These are phyloP conservation scores for Apodemus agrarius DNA, from an alignment of 2,797 vertebrate species.

Conservation along the genomic window DNA sequence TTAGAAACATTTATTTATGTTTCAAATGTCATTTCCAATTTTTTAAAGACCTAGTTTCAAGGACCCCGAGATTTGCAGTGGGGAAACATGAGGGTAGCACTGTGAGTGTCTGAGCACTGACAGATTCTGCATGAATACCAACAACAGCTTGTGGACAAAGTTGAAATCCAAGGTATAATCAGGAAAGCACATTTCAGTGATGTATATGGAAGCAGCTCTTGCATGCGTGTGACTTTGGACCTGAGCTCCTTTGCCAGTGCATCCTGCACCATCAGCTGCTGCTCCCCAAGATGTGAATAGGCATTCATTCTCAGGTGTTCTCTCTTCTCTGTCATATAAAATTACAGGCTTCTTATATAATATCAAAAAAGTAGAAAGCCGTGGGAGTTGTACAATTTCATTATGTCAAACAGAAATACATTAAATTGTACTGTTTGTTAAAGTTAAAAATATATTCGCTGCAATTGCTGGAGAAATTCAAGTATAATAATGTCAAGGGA, in stretches of 20 bases:
- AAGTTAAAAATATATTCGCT: constrained; percentile 81
- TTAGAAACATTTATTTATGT: constrained; percentile 73
- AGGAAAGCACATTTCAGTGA: constrained; percentile 65
- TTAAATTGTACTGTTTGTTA: constrained; percentile 80
- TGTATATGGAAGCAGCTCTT: constrained; percentile 62
- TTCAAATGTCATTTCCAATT: constrained; percentile 68
- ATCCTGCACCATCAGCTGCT: constrained; percentile 66
- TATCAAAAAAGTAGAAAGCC: constrained; percentile 79
- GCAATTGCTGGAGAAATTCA: constrained; percentile 73
- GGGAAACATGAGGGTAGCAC: constrained; percentile 6
- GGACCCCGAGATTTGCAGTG: constrained; percentile 54
- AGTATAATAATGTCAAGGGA: constrained; percentile 79
- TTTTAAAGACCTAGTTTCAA: constrained; percentile 55
- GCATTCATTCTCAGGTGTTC: constrained; percentile 80
- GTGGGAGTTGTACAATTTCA: constrained; percentile 79
- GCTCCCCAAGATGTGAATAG: constrained; percentile 71
- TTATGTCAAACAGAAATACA: constrained; percentile 80
- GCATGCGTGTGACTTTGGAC: constrained; percentile 72
- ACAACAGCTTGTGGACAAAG: constrained; percentile 55
- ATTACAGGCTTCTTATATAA: constrained; percentile 83
- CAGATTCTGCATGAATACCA: constrained; percentile 39
- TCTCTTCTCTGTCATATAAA: constrained; percentile 81
- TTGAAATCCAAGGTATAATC: constrained; percentile 53
- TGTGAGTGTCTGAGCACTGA: constrained; percentile 54
- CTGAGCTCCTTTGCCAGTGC: constrained; percentile 68